Evolutionary conservation across 2,113 vertebrate genomes (phyloP).

Genomic region (Takifugu bimaculatus): DNA sequence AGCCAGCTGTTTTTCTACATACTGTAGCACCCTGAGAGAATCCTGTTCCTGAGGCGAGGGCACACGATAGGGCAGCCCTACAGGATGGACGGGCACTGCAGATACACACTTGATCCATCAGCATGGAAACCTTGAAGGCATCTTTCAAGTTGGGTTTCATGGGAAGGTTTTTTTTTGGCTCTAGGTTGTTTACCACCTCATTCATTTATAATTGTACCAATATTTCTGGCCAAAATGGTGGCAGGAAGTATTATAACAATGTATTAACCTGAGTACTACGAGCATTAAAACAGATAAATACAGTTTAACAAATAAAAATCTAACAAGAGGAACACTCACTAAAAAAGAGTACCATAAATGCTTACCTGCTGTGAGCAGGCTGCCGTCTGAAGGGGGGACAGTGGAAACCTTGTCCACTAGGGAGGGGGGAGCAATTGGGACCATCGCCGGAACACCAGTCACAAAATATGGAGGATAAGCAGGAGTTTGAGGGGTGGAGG

Average conservation of each 20-base stretch:
- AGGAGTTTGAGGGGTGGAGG: slow-evolving; percentile 74
- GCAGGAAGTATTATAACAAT: too few relatives aligned
- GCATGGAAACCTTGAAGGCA: slow-evolving; percentile 1
- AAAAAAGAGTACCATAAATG: not conserved
- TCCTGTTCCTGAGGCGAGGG: slow-evolving; percentile 68
- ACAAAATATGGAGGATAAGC: slow-evolving; percentile 90
- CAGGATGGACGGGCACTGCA: slow-evolving; percentile 63
- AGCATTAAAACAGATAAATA: not conserved
- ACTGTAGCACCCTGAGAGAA: slow-evolving; percentile 75
- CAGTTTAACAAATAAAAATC: too few relatives aligned
- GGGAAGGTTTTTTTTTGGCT: not conserved
- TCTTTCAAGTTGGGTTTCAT: slow-evolving; percentile 1
- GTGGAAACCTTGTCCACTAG: slow-evolving; percentile 88
- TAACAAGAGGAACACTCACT: too few relatives aligned
- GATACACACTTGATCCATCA: slow-evolving; percentile 56
- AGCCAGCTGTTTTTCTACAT: slow-evolving; percentile 75
- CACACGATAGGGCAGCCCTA: slow-evolving; percentile 61
- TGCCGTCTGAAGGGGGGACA: slow-evolving; percentile 70
- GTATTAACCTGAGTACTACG: not conserved
- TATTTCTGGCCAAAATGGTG: too few relatives aligned
- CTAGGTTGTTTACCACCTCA: not conserved
- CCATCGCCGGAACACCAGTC: slow-evolving; percentile 84
- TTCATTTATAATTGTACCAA: too few relatives aligned
- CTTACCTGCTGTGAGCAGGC: slow-evolving; percentile 59
- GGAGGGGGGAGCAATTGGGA: slow-evolving; percentile 83